phyloP scores from a whole-genome alignment of 2,113 vertebrate species.

The Cranoglanis bouderius region DNA sequence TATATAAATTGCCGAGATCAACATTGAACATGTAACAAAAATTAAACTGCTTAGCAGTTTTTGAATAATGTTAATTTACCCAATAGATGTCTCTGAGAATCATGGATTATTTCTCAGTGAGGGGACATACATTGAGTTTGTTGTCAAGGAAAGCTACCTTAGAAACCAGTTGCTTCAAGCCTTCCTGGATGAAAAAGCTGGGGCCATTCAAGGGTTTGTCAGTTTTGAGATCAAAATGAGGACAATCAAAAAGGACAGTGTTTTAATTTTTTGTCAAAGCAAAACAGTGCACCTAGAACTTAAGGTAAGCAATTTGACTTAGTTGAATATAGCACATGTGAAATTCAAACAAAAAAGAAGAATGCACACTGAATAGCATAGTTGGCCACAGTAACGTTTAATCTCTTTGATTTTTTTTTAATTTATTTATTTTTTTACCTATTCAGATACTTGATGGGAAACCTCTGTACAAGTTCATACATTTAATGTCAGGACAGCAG shows the following conservation, averaged over 20 bases:
- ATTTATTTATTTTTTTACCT: not conserved
- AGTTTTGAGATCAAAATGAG: conserved; percentile 68
- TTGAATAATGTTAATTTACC: conserved; percentile 2
- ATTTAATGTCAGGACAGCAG: conserved; percentile 51
- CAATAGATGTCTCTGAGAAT: conserved; percentile 67
- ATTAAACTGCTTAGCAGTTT: not conserved
- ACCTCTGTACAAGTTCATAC: conserved; percentile 57
- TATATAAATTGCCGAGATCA: not conserved
- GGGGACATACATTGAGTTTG: conserved; percentile 67
- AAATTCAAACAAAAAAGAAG: not conserved
- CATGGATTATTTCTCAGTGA: conserved; percentile 64
- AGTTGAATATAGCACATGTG: not conserved
- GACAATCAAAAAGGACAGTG: conserved; percentile 61
- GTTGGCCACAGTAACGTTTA: not conserved
- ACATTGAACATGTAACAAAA: not conserved
- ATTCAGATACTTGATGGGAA: conserved; percentile 67
- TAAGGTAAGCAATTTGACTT: conserved; percentile 53
- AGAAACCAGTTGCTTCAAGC: conserved; percentile 65
- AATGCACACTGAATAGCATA: not conserved
- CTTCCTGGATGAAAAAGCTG: conserved; percentile 36
- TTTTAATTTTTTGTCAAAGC: conserved; percentile 62
- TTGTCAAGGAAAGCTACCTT: conserved; percentile 72
- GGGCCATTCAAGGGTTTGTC: conserved; percentile 32
- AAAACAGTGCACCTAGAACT: conserved; percentile 53
- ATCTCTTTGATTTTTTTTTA: not conserved